Percentiles rank a stretch among this genome's conserved stretches.
phyloP scores from a whole-genome alignment of 2,797 vertebrate species.

The Hipposideros larvatus region DNA sequence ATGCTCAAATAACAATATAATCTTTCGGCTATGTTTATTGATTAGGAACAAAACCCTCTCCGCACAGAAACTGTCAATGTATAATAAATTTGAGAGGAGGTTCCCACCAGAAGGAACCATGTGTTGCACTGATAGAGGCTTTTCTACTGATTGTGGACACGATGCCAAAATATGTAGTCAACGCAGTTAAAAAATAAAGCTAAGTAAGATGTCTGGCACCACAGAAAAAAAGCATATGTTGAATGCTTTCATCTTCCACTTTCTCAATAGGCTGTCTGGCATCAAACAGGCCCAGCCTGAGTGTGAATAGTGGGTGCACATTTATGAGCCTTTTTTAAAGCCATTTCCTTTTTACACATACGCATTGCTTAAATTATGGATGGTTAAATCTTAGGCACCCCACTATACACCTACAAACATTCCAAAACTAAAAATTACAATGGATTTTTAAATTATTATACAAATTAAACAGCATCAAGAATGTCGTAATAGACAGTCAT shows the following conservation, averaged over 20 bases:
- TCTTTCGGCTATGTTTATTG: neutral
- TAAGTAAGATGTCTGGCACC: constrained; percentile 68
- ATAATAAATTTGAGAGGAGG: neutral
- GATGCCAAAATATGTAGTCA: constrained; percentile 66
- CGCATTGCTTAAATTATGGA: neutral
- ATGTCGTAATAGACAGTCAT: neutral
- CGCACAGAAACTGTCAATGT: neutral
- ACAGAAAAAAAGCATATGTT: constrained; percentile 71
- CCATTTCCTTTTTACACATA: neutral
- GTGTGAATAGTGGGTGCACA: neutral
- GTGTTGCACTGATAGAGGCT: constrained; percentile 43
- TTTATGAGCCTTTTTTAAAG: constrained; percentile 2
- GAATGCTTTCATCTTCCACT: constrained; percentile 14
- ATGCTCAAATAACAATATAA: constrained; percentile 19
- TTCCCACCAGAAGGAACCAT: constrained; percentile 57
- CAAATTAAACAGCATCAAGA: neutral
- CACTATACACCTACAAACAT: neutral
- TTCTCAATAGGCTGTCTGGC: neutral
- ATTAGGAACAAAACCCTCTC: constrained; percentile 34
- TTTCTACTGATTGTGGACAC: constrained; percentile 42
- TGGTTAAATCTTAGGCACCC: neutral
- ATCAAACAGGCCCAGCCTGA: neutral
- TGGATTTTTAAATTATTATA: neutral
- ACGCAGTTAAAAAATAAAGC: constrained; percentile 56
- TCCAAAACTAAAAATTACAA: constrained; percentile 42